phyloP scores from a whole-genome alignment of 2,113 vertebrate species.

The Myotis yumanensis region DNA sequence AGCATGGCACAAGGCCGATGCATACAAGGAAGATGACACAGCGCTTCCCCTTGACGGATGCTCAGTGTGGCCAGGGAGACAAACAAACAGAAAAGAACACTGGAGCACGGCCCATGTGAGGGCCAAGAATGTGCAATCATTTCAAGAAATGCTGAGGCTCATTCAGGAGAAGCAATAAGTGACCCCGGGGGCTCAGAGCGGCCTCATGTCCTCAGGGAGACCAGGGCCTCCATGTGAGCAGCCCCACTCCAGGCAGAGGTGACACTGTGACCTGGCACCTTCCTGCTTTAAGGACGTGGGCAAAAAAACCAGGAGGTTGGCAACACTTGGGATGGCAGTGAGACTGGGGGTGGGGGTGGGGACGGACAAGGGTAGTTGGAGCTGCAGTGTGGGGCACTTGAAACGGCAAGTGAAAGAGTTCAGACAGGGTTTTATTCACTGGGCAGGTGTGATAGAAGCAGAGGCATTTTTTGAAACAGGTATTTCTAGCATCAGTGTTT shows the following conservation, averaged over 20 bases:
- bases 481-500: not conserved
- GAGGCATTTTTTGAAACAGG: not conserved
- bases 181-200: not conserved
- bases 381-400: not conserved
- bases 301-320: not conserved
- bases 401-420: not conserved
- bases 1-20: not conserved
- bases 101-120: fast-evolving
- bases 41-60: not conserved
- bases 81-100: not conserved
- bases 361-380: not conserved
- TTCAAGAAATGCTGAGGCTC: not conserved
- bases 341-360: not conserved
- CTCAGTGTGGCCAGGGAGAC: not conserved
- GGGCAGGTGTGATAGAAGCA: not conserved
- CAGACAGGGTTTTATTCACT: not conserved
- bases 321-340: not conserved
- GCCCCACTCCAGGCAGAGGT: not conserved
- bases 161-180: not conserved
- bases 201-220: not conserved
- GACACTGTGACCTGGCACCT: not conserved
- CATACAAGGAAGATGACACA: not conserved
- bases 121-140: not conserved
- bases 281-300: not conserved
- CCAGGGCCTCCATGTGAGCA: not conserved